Evolutionary conservation across 2,888 invertebrate genomes (phyloP), one percentile per base, ranked within the genome.

Genomic region (Heliconius sara): DNA sequence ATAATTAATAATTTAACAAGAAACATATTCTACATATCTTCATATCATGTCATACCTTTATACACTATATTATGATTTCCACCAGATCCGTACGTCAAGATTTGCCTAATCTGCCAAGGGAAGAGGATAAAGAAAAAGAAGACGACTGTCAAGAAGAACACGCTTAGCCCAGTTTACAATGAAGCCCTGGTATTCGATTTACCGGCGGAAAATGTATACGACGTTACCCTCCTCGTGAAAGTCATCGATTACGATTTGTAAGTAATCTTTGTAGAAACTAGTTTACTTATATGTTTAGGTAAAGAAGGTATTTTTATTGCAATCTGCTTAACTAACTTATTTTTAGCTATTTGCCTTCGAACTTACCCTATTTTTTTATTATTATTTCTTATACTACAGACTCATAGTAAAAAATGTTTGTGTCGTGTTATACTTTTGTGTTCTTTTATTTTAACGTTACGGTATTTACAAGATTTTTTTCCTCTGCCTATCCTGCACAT

Each of bases 111-210:
- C 85, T 98, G 98, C 87, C 97, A 98, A 91, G 98, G 98, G 5
- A 98, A 98, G 89, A 96, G 98, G 81, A 97, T 99, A 86, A 98
- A 98, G 93, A 99, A 99, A 95, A 98, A 98, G 92, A 99, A 99
- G 91, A 99, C 99, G 0, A 97, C 98, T 0, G 98, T 99, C 1
- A 97, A 98, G 90, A 97, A 97, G 88, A 97, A 97, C 85, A 98
- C 98, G 0, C 95, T 99, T 0, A 97, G 96, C 89, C 99, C 99
- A 0, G 97, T 99, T 0, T 99, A 98, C 94, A 99, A 99, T 89
- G 99, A 99, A 90, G 98, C 98, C 0, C 94, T 99, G 83, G 98
- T 98, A 16, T 99, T 99, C 90, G 99, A 99, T 88, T 97, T 99
- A 22, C 98, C 98, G 0, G 96, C 97, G 13, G 97, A 97, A 79